A percentile compares a stretch with the other conserved stretches of the same genome.
Conservation (phyloP, 2,888 invertebrate genomes). For the Tinea trinotella region DNA sequence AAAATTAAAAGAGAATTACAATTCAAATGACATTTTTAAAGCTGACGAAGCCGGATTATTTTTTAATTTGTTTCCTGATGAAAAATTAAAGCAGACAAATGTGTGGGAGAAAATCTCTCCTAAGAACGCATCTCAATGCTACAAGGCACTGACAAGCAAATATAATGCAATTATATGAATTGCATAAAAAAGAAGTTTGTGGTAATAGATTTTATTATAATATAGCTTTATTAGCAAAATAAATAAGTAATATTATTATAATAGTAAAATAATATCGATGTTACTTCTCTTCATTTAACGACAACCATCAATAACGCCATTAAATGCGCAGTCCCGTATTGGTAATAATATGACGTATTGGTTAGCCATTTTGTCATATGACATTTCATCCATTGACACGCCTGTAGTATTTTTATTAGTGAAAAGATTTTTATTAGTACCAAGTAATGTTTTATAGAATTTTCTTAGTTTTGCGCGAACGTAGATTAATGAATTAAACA, state of each 20-base stretch:
- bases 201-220: constrained; percentile 27
- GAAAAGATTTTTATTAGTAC: too few relatives aligned
- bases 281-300: constrained; percentile 11
- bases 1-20: constrained; percentile 26
- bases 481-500: too few relatives aligned
- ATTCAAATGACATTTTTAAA: constrained; percentile 28
- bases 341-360: too few relatives aligned
- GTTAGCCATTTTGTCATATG: too few relatives aligned
- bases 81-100: constrained; percentile 31
- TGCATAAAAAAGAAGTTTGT: constrained; percentile 34
- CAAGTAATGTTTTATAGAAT: too few relatives aligned
- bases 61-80: constrained; percentile 29
- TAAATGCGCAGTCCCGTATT: too few relatives aligned
- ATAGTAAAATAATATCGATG: constrained; percentile 2
- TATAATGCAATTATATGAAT: too few relatives aligned
- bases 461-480: too few relatives aligned
- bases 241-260: constrained; percentile 12
- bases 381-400: too few relatives aligned
- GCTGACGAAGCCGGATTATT: constrained; percentile 32
- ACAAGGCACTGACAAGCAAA: constrained; percentile 31
- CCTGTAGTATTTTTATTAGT: too few relatives aligned
- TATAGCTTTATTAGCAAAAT: constrained; percentile 21
- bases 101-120: constrained; percentile 28
- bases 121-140: constrained; percentile 31
- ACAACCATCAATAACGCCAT: too few relatives aligned